These are phyloP conservation scores for Larimichthys crocea DNA, from an alignment of 2,113 vertebrate species.

Conservation along the genomic window DNA sequence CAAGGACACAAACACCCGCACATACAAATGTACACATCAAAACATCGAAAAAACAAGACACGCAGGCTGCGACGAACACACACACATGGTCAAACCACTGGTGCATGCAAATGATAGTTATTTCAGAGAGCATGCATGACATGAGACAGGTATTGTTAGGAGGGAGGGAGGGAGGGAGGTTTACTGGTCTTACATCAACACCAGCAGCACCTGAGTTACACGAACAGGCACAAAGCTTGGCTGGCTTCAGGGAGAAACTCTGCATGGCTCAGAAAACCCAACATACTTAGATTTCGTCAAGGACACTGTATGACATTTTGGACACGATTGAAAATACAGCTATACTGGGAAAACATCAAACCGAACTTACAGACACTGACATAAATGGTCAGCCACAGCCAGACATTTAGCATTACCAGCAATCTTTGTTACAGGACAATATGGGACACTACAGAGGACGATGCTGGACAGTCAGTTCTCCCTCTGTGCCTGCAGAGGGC, in stretches of 20 bases:
- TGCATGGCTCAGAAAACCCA: conserved; percentile 52
- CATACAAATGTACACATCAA: conserved; percentile 26
- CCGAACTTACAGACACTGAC: conserved; percentile 7
- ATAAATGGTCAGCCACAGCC: conserved; percentile 7
- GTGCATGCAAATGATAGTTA: conserved; percentile 57
- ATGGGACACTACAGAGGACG: conserved; percentile 19
- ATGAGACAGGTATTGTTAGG: conserved; percentile 28
- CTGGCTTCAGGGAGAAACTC: conserved; percentile 46
- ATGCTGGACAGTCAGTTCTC: conserved; percentile 17
- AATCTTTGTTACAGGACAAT: conserved; percentile 37
- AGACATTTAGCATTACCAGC: conserved; percentile 7
- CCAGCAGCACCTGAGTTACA: conserved; percentile 58
- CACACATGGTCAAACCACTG: conserved; percentile 21
- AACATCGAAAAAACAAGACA: background rate
- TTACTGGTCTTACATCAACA: conserved; percentile 63
- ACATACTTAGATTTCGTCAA: conserved; percentile 25
- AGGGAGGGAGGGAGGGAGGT: conserved; percentile 3
- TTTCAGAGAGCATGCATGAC: conserved; percentile 60
- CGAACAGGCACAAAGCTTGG: conserved; percentile 34
- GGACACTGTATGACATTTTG: conserved; percentile 16
- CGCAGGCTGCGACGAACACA: conserved; percentile 52
- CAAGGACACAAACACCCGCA: conserved; percentile 62
- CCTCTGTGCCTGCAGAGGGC: conserved; percentile 35
- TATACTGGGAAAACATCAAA: background rate
- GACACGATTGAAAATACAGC: conserved; percentile 9